These are phyloP conservation scores for Chymomyza fuscimana DNA, from an alignment of 2,888 invertebrate species.

Conservation along the genomic window DNA sequence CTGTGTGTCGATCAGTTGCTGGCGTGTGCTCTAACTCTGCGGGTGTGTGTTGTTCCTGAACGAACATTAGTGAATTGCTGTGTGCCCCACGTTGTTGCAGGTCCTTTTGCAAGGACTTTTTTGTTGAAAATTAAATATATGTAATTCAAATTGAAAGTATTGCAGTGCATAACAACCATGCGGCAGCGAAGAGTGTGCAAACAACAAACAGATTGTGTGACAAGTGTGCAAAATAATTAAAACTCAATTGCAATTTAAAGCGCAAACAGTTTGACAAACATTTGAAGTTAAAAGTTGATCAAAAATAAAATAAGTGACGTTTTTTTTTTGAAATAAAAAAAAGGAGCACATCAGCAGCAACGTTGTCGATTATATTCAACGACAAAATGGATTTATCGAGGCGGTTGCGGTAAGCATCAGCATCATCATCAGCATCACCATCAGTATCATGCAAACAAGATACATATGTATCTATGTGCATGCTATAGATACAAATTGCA, in stretches of 20 bases:
- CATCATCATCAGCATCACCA: slow-evolving; percentile 11
- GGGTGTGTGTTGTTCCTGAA: slow-evolving; percentile 68
- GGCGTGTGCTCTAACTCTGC: slow-evolving; percentile 75
- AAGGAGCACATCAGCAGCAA: slow-evolving; percentile 12
- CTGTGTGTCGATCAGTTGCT: slow-evolving; percentile 75
- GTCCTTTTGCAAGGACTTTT: slow-evolving; percentile 46
- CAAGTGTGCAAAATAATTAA: slow-evolving; percentile 51
- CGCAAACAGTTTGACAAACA: slow-evolving; percentile 14
- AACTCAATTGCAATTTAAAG: slow-evolving; percentile 53
- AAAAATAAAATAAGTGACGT: background rate
- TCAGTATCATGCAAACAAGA: slow-evolving; percentile 49
- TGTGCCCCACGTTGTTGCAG: slow-evolving; percentile 1
- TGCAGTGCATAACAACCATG: slow-evolving; percentile 20
- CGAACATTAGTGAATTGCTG: slow-evolving; percentile 27
- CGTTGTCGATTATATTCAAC: slow-evolving; percentile 55
- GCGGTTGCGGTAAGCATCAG: slow-evolving; percentile 78
- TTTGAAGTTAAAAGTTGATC: slow-evolving; percentile 15
- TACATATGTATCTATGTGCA: slow-evolving; percentile 30
- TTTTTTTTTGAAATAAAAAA: background rate
- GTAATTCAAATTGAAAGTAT: background rate
- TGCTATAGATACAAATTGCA: slow-evolving; percentile 27
- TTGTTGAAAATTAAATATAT: background rate
- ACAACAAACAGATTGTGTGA: slow-evolving; percentile 1
- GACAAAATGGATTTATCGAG: slow-evolving; percentile 79
- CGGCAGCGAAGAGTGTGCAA: slow-evolving; percentile 40